Conservation (phyloP, 2,797 vertebrate species). For the Catostomus latipinnis region DNA sequence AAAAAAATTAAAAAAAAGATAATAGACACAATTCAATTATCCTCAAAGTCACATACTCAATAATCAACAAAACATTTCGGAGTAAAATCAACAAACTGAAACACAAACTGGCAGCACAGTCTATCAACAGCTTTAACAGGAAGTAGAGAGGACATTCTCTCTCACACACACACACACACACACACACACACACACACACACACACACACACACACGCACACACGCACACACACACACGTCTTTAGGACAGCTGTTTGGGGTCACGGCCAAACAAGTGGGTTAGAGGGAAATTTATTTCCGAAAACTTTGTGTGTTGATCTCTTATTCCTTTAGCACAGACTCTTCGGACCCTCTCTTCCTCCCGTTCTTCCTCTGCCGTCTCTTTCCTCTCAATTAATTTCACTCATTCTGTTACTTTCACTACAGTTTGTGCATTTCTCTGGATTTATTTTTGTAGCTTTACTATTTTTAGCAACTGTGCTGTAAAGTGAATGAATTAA, state of each 20-base stretch:
- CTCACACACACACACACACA: slow-evolving; percentile 35
- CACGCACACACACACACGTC: slow-evolving; percentile 38
- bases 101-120: background rate
- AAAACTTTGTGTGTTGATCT: slow-evolving; percentile 47
- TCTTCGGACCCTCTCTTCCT: slow-evolving; percentile 37
- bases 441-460: background rate
- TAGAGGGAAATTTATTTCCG: slow-evolving; percentile 49
- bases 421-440: background rate
- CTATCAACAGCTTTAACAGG: slow-evolving; percentile 15
- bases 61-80: background rate
- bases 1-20: no score
- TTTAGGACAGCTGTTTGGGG: slow-evolving; percentile 58
- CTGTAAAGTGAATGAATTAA: background rate
- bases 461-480: background rate
- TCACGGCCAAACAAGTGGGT: slow-evolving; percentile 57
- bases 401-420: background rate
- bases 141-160: slow-evolving; percentile 30
- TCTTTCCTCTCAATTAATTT: background rate
- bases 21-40: no score
- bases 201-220: slow-evolving; percentile 35
- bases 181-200: slow-evolving; percentile 36
- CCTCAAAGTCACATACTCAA: background rate
- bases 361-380: slow-evolving; percentile 38
- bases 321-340: slow-evolving; percentile 39
- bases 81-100: slow-evolving; percentile 14